Evolutionary conservation across 1,140 invertebrate genomes (phyloP), one percentile per base, ranked within the genome.

Genomic region (Drosophila burlai): DNA sequence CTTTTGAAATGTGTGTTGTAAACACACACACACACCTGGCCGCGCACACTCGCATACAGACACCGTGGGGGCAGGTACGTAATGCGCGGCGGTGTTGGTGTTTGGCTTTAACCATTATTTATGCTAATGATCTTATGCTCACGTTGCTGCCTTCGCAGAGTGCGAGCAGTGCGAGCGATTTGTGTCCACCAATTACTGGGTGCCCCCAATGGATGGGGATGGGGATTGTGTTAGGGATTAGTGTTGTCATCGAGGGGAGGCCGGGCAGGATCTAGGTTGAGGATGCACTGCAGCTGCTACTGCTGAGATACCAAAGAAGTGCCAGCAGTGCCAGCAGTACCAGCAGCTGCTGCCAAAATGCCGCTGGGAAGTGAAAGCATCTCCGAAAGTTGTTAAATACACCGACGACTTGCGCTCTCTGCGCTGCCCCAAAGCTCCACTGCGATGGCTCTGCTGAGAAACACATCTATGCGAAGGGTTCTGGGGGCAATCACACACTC

Each of bases 1-100:
- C 86, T 91, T 90, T 92, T 90, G 86, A 87, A 89, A 87, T 89
- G 85, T 89, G 83, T 86, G 76, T 86, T 87, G 83, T 86, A 86
- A 79, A 79, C 76, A 79, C 63, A 76, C 76, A 79, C 21, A 40
- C 18, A 73, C 5, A 16, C 38, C 4, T 29, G 29, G 26, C 26
- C 26, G 26, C 26, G 2, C 4, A 16, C 24, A 49, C 13, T 31
- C 29, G 29, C 6, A 26, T 7, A 26, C 5, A 40, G 47, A 54
- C 9, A 50, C 26, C 7, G n/a, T 34, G 66, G 31, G 31, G 36
- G 21, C 46, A 59, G 45, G 68, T 80, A 64, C 45, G 34, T 83
- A 71, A 63, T 76, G 76, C 54, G 36, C 36, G 54, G 54, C 54
- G 16, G 54, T 77, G 55, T 83, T 78, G 49, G 76, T 87, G 85